Evolutionary conservation across 2,797 vertebrate species (phyloP).

Genomic region (Smutsia temminckii): DNA sequence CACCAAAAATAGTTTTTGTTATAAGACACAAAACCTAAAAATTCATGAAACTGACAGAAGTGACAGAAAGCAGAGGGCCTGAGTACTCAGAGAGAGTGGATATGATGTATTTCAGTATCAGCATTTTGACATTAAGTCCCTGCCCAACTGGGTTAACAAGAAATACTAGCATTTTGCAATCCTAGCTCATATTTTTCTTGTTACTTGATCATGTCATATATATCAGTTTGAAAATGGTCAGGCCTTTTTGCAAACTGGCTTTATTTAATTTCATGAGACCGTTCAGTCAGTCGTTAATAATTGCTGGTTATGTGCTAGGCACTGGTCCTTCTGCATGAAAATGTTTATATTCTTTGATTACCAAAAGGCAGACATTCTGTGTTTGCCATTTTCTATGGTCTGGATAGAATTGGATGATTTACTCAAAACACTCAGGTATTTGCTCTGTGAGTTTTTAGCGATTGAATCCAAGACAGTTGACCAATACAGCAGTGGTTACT

Average conservation of each 20-base stretch:
- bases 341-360: conserved; percentile 40
- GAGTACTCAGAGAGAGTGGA: neutral
- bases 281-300: neutral
- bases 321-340: neutral
- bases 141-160: neutral
- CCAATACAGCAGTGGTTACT: neutral
- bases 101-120: neutral
- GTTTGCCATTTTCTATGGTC: neutral
- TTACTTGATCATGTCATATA: neutral
- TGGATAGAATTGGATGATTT: neutral
- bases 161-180: neutral
- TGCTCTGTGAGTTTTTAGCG: conserved; percentile 20
- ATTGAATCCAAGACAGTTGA: neutral
- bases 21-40: neutral
- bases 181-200: neutral
- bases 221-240: neutral
- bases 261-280: conserved; percentile 30
- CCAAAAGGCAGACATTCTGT: neutral
- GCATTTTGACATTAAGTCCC: neutral
- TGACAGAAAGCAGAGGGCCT: neutral
- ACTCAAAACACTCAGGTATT: conserved; percentile 18
- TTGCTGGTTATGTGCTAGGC: neutral
- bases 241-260: neutral
- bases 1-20: neutral
- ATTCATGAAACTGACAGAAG: neutral